phyloP scores from a whole-genome alignment of 2,113 vertebrate species.

The Tursiops truncatus region DNA sequence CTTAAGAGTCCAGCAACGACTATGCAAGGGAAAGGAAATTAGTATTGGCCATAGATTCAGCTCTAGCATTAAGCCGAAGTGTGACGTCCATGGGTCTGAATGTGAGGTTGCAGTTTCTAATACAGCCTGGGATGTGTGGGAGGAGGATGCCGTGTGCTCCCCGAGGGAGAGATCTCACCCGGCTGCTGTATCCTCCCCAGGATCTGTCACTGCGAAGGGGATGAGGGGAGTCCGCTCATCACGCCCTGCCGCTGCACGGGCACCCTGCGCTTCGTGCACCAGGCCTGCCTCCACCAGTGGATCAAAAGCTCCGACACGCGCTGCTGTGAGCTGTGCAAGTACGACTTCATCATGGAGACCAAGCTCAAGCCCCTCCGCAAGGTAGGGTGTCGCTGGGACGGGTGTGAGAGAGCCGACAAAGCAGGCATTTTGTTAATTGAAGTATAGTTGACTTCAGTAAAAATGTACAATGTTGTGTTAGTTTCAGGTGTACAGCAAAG shows the following conservation, averaged over 20 bases:
- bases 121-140: too few relatives aligned
- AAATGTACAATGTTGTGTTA: neutral
- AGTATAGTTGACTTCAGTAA: neutral
- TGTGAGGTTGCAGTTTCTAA: neutral
- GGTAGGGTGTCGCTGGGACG: conserved; percentile 79
- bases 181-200: conserved; percentile 83
- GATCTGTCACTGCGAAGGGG: conserved; percentile 99
- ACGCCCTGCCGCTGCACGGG: conserved; percentile 96
- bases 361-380: conserved; percentile 96
- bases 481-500: neutral
- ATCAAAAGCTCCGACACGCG: conserved; percentile 98
- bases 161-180: conserved; percentile 41
- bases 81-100: neutral
- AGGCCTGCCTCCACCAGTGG: conserved; percentile 98
- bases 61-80: neutral
- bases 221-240: conserved; percentile 95
- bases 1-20: neutral
- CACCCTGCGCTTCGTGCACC: conserved; percentile 95
- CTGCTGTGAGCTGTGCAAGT: conserved; percentile 99
- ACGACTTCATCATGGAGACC: conserved; percentile 98
- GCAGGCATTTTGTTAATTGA: neutral
- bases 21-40: neutral
- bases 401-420: neutral
- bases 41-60: neutral
- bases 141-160: neutral